Percentiles rank a stretch among this genome's conserved stretches.
These are phyloP conservation scores for Uropsilus gracilis DNA, from an alignment of 2,113 vertebrate genomes.

Conservation along the genomic window DNA sequence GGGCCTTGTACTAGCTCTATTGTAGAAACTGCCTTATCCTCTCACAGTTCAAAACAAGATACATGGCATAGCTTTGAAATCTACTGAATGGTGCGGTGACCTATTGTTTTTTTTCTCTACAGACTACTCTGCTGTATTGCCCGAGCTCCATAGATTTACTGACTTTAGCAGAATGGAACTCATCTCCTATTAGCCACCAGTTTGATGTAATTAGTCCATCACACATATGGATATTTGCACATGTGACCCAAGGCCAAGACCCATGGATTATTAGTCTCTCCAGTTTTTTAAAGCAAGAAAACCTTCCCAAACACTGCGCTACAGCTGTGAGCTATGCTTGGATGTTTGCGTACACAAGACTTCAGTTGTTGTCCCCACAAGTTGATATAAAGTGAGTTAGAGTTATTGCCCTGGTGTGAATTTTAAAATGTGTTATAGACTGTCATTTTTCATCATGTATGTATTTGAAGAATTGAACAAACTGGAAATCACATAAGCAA, in stretches of 20 bases:
- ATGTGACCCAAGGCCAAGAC: constrained; percentile 97
- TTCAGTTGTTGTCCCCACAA: constrained; percentile 97
- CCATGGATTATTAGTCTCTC: constrained; percentile 99
- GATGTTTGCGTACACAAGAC: constrained; percentile 97
- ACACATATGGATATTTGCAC: constrained; percentile 99
- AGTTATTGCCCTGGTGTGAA: constrained; percentile 73
- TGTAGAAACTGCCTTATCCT: not conserved
- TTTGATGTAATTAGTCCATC: constrained; percentile 99
- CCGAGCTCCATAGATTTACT: constrained; percentile 97
- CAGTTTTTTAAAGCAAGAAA: constrained; percentile 97
- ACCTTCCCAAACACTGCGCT: constrained; percentile 96
- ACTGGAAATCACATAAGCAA: not conserved
- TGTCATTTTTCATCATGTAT: not conserved
- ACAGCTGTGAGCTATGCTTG: constrained; percentile 97
- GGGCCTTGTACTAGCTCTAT: not conserved
- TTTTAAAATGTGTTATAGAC: not conserved
- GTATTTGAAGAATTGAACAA: not conserved
- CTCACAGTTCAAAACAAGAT: not conserved
- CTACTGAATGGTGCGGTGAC: not conserved
- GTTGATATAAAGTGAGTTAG: constrained; percentile 97
- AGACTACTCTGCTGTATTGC: constrained; percentile 97
- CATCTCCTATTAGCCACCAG: constrained; percentile 98
- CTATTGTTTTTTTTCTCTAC: constrained; percentile 6
- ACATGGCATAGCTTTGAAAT: not conserved
- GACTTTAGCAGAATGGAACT: constrained; percentile 96